These are phyloP conservation scores for Vulpes vulpes DNA, from an alignment of 2,113 vertebrate genomes.

Conservation along the genomic window DNA sequence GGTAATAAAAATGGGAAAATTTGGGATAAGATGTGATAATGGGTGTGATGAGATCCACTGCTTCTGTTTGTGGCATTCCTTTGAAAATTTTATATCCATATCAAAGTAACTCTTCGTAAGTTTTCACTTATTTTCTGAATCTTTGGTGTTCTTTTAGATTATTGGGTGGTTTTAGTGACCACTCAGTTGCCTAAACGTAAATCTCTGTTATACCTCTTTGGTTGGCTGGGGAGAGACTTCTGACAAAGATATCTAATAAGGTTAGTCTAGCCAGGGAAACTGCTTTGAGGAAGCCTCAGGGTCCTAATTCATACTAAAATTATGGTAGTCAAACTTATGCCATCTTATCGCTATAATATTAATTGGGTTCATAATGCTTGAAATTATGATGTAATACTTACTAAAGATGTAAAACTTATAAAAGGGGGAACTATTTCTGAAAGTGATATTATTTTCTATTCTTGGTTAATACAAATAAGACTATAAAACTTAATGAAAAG, in stretches of 20 bases:
- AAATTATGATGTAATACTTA: background rate
- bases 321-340: background rate
- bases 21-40: background rate
- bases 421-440: constrained; percentile 49
- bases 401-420: constrained; percentile 28
- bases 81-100: background rate
- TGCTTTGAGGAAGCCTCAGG: background rate
- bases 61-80: background rate
- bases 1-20: background rate
- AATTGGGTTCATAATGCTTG: constrained; percentile 53
- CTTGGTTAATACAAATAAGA: constrained; percentile 52
- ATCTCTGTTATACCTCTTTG: background rate
- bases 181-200: constrained; percentile 1
- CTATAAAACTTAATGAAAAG: background rate
- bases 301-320: background rate
- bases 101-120: background rate
- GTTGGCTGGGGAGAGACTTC: background rate
- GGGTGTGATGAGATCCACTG: background rate
- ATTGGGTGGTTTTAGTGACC: constrained; percentile 47
- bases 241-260: background rate
- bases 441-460: constrained; percentile 30
- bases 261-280: constrained; percentile 16
- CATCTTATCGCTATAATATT: constrained; percentile 8
- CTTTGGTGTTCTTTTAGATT: constrained; percentile 16
- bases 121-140: constrained; percentile 53